These are phyloP conservation scores for Xestobium rufovillosum DNA, from an alignment of 2,888 invertebrate species.

Conservation along the genomic window DNA sequence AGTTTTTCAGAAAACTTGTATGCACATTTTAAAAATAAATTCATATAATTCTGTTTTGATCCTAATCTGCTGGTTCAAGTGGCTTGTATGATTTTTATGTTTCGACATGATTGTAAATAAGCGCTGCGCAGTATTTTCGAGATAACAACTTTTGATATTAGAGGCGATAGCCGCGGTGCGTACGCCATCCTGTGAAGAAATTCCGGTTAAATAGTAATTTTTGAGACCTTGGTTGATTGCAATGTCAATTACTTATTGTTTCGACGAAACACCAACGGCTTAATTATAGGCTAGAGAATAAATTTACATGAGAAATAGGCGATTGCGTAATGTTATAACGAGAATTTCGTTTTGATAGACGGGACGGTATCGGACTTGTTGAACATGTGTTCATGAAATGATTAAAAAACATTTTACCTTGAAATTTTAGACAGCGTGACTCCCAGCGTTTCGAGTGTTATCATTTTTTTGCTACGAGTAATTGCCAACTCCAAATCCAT, in stretches of 20 bases:
- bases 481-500: too few species aligned
- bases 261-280: constrained; percentile 25
- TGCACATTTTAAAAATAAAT: too few species aligned
- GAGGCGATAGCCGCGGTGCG: neutral
- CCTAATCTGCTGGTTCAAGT: too few species aligned
- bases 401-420: constrained; percentile 15
- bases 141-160: neutral
- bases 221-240: constrained; percentile 28
- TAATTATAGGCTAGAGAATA: constrained; percentile 28
- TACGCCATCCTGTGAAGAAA: neutral
- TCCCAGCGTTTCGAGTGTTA: constrained; percentile 25
- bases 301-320: constrained; percentile 28
- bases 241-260: constrained; percentile 28
- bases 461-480: too few species aligned
- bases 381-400: too few species aligned
- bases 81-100: too few species aligned
- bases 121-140: too few species aligned
- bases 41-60: too few species aligned
- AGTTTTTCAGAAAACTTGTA: too few species aligned
- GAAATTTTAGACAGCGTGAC: constrained; percentile 21
- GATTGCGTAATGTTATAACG: constrained; percentile 21
- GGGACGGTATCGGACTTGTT: too few species aligned
- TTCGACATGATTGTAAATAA: too few species aligned
- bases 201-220: constrained; percentile 7
- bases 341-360: constrained; percentile 17